phyloP scores from a whole-genome alignment of 2,113 vertebrate species.

The Carassius carassius region DNA sequence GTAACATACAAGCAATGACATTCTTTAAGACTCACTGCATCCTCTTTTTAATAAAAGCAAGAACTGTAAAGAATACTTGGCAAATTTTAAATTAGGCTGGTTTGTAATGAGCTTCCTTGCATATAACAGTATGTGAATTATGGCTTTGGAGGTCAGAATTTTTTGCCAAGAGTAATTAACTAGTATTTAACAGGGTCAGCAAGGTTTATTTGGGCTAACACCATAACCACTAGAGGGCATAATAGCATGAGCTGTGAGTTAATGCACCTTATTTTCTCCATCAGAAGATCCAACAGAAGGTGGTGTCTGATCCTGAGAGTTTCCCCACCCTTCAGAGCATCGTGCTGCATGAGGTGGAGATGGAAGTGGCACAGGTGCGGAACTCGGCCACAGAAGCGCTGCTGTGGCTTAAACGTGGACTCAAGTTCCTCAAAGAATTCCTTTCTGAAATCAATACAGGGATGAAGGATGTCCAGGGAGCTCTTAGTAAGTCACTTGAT shows the following conservation, averaged over 20 bases:
- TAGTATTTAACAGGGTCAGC: not conserved
- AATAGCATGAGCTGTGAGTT: not conserved
- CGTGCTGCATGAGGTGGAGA: constrained; percentile 87
- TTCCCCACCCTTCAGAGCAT: constrained; percentile 95
- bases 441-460: constrained; percentile 87
- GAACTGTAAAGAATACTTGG: not conserved
- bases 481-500: constrained; percentile 86
- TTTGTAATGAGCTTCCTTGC: not conserved
- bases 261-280: not conserved
- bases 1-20: not conserved
- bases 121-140: not conserved
- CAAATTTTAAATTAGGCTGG: not conserved
- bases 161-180: not conserved
- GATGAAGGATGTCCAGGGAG: constrained; percentile 87
- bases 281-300: constrained; percentile 96
- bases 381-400: constrained; percentile 97
- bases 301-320: constrained; percentile 83
- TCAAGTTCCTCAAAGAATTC: constrained; percentile 96
- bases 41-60: too few species aligned
- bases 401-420: constrained; percentile 93
- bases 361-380: constrained; percentile 81
- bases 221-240: constrained; percentile 21
- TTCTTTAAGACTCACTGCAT: too few species aligned
- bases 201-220: not conserved
- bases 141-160: not conserved